Base-by-base conservation (phyloP, 1,140 invertebrate species). In the Anoplophora glabripennis region DNA sequence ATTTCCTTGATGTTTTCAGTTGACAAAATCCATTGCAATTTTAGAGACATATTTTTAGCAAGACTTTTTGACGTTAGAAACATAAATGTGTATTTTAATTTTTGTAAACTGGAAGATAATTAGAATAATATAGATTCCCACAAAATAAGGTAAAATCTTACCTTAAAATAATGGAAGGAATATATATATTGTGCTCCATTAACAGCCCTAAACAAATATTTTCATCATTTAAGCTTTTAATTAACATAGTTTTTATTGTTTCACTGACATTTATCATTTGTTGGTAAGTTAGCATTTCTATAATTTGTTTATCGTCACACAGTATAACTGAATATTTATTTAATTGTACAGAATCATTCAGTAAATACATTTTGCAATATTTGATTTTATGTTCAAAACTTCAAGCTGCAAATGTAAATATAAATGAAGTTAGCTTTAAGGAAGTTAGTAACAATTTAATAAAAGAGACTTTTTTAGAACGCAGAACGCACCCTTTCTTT, bases 91-190 rank as follows among this genome's bases (percentile, higher is more conserved):
- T 47, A 45, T 0, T 59, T 47, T 10, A 64, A 21, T 21, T 58
- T 48, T 42, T 65, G 59, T 33, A 69, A 64, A 61, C 67, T 69
- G 48, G 55, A 57, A 55, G 21, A 35, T 35, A 18, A 12, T 40
- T 38, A 35, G 44, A 28, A 51, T 14, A 35, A n/a, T 7, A 34
- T 17, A 35, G 33, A 33, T 53, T 38, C 7, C 11, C 7, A 21
- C 53, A 14, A 8, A 37, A 56, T 15, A 18, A 9, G 40, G 10
- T 35, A 35, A 36, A 18, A 52, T 37, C 38, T 17, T 37, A 68
- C 67, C 67, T 64, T 12, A 66, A 35, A 36, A 68, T 61, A 33
- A 68, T 37, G 28, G 67, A 56, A 42, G 62, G 61, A 10, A 66
- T 51, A 37, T 64, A 62, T 36, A 66, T 21, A 59, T 64, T 66